Evolutionary conservation across 53 echinoderm and acorn worm species (phyloP), one percentile per base, ranked within the genome.

Genomic region (Pentamera pediparva): DNA sequence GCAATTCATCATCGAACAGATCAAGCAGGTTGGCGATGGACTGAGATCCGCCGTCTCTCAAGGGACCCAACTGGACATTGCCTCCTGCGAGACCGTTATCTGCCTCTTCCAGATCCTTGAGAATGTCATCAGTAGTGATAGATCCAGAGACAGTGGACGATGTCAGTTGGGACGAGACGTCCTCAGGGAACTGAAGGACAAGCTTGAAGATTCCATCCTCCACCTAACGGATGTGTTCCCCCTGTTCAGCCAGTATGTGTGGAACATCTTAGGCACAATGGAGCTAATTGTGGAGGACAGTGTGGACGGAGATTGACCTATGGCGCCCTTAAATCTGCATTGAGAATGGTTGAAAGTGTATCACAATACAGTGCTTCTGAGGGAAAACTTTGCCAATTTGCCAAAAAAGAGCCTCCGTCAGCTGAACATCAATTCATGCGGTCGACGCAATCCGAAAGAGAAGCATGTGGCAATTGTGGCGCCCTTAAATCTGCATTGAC

Each of bases 161-260:
- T n/a, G 1, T 2, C 4, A 3, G 25, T 30, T 43, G 43, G 39
- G 28, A 26, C 54, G 54, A 6, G 28, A 22, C 8, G 54, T 30
- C 28, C 1, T 67, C 4, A 29, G 29, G 25, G 77, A 62, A 26
- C 20, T 84, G 41, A 61, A 65, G 25, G 64, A 79, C 4, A 51
- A 59, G 39, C 45, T 90, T 4, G 85, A 94, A 39, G 76, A 78
- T 48, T 73, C 84, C 31, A 62, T 82, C 1, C 58, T 90, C 65
- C 90, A 94, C 59, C 75, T 94, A 33, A 81, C 87, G 0, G 70
- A 86, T 11, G 60, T 69, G 5, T 89, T 86, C 29, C 90, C 95
- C 25, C 73, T 94, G n/a, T 94, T 81, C 65, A 81, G 84, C 58
- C 90, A 89, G 40, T 79, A 83, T 59, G 71, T 90, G 22, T 94